phyloP scores from a whole-genome alignment of 2,797 vertebrate species.

The Rousettus madagascariensis region DNA sequence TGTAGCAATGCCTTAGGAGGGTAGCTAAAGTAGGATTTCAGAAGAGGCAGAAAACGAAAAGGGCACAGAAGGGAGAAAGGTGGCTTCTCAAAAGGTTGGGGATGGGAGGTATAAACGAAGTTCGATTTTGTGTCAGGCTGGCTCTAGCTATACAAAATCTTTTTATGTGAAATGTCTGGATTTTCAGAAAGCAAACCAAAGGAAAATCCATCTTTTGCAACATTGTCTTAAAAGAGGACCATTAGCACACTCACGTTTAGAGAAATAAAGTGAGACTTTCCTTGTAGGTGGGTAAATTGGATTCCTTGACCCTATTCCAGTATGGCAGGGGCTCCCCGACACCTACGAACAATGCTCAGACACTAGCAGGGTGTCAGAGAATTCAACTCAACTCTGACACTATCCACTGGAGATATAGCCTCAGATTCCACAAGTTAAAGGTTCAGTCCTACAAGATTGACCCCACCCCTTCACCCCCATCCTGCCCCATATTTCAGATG shows the following conservation, averaged over 20 bases:
- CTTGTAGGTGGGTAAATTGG: not conserved
- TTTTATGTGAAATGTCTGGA: not conserved
- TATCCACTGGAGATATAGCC: not conserved
- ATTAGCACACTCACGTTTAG: not conserved
- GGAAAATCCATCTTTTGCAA: not conserved
- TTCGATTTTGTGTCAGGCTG: not conserved
- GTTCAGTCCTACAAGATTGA: not conserved
- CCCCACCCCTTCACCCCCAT: too few relatives aligned
- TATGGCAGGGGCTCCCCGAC: not conserved
- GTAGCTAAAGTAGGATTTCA: not conserved
- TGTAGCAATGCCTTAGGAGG: not conserved
- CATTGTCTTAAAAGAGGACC: not conserved
- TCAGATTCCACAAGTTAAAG: not conserved
- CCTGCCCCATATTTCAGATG: not conserved
- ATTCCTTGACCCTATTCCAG: not conserved
- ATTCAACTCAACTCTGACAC: not conserved
- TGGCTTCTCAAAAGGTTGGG: not conserved
- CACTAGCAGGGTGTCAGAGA: not conserved
- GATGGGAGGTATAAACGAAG: not conserved
- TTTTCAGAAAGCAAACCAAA: slow-evolving; percentile 28
- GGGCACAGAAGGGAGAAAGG: not conserved
- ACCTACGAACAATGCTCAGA: not conserved
- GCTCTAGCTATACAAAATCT: not conserved
- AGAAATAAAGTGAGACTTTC: not conserved
- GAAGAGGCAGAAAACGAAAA: not conserved